A percentile compares a stretch with the other conserved stretches of the same genome.
Conservation (phyloP, 2,797 vertebrate genomes). For the Spinus olivaceus region DNA sequence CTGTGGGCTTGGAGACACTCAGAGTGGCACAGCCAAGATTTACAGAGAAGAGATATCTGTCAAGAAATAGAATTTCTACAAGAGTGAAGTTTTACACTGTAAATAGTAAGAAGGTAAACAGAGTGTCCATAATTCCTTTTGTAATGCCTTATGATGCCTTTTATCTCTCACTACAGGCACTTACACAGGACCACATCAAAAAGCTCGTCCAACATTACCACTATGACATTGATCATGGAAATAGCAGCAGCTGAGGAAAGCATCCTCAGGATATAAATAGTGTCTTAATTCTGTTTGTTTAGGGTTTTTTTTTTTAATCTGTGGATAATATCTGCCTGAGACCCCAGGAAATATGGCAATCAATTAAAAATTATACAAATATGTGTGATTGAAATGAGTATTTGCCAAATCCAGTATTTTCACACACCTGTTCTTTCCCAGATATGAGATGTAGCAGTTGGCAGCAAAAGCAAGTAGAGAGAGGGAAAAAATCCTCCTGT, state of each 20-base stretch:
- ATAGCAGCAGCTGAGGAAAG: not conserved
- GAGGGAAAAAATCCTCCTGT: not conserved
- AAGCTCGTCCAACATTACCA: not conserved
- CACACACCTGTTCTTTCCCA: slow-evolving; percentile 14
- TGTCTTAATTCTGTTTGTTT: not conserved
- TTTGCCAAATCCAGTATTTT: slow-evolving; percentile 6
- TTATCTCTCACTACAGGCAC: not conserved
- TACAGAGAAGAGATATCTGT: not conserved
- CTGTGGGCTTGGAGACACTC: not conserved
- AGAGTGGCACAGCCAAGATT: not conserved
- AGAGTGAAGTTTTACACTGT: not conserved
- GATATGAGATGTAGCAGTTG: not conserved
- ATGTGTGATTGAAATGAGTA: not conserved
- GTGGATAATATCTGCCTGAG: not conserved
- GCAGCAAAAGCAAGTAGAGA: not conserved
- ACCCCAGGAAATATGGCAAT: not conserved
- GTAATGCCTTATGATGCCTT: not conserved
- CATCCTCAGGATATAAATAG: not conserved
- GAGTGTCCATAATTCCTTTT: not conserved
- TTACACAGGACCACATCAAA: not conserved
- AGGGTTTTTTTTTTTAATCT: not conserved
- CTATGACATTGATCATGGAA: not conserved
- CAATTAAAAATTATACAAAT: not conserved
- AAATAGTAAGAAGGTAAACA: not conserved
- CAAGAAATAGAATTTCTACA: not conserved